These are phyloP conservation scores for Passer montanus DNA, from an alignment of 2,113 vertebrate genomes.

Conservation along the genomic window DNA sequence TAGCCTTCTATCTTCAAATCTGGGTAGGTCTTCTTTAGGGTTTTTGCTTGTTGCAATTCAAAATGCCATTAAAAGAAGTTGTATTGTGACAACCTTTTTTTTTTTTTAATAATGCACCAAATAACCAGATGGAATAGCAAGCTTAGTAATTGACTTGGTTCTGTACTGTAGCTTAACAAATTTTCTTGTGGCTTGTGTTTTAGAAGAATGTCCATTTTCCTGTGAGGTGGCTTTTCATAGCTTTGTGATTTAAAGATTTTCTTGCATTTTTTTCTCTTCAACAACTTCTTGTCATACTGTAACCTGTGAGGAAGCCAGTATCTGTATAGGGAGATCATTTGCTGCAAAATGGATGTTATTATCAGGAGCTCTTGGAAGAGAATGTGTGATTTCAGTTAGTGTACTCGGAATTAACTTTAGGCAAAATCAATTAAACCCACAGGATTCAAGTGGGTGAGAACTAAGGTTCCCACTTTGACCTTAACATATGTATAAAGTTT, in stretches of 20 bases:
- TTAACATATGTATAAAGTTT: background rate
- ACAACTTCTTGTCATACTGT: background rate
- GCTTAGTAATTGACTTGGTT: background rate
- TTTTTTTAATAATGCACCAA: background rate
- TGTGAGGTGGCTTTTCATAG: background rate
- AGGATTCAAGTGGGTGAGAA: background rate
- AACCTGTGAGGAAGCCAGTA: background rate
- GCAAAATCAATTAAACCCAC: background rate
- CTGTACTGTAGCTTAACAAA: background rate
- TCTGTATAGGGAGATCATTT: background rate
- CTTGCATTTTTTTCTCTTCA: background rate
- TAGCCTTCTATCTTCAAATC: background rate
- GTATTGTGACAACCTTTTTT: background rate
- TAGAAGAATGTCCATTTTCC: background rate
- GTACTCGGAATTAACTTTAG: background rate
- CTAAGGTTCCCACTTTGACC: background rate
- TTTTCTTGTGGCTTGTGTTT: background rate
- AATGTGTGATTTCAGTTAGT: background rate
- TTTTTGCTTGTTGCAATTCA: background rate
- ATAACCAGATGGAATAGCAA: background rate
- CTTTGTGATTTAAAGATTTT: background rate
- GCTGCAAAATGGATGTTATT: background rate
- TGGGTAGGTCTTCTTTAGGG: background rate
- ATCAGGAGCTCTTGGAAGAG: background rate
- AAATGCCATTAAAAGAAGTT: background rate